phyloP scores from a whole-genome alignment of 2,113 vertebrate genomes.

The Artemisiospiza belli region DNA sequence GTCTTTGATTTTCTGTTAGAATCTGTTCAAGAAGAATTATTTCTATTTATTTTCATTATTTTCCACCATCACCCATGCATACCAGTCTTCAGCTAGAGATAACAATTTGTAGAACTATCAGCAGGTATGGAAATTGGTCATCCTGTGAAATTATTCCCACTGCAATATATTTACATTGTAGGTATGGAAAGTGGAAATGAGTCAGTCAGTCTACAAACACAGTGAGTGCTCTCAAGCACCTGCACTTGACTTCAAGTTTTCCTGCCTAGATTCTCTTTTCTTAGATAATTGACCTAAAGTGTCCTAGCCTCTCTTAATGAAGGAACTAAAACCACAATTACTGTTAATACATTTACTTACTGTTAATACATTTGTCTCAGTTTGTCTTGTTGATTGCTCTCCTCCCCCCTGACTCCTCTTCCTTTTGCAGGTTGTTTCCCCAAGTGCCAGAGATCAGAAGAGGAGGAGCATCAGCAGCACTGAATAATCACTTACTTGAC shows the following conservation, averaged over 20 bases:
- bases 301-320: background rate
- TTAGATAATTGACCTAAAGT: background rate
- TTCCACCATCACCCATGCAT: background rate
- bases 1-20: background rate
- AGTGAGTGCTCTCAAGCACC: background rate
- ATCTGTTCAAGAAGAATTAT: background rate
- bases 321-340: background rate
- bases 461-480: background rate
- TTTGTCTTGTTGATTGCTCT: background rate
- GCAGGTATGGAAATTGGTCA: background rate
- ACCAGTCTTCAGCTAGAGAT: background rate
- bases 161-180: accelerated
- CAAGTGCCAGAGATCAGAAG: background rate
- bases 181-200: background rate
- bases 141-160: background rate
- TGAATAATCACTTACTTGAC: background rate
- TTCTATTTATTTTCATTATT: background rate
- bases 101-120: background rate
- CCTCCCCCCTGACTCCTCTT: background rate
- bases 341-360: background rate
- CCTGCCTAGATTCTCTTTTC: background rate
- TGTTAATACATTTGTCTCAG: background rate
- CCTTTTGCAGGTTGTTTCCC: background rate
- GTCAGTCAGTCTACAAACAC: background rate
- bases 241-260: background rate